phyloP scores from a whole-genome alignment of 2,113 vertebrate genomes.

The Pterocles orientalis region DNA sequence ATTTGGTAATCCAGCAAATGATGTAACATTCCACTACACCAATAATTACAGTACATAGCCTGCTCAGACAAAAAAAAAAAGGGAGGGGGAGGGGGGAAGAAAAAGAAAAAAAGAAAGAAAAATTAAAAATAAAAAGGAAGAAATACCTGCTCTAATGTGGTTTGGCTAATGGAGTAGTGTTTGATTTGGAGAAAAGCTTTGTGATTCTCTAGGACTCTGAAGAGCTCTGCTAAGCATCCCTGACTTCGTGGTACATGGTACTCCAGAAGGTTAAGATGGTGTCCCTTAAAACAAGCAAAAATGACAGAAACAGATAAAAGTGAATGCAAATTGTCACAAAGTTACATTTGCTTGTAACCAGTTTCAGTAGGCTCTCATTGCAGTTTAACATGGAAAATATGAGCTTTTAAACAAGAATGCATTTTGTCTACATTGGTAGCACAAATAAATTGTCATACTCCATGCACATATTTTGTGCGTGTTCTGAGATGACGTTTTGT shows the following conservation, averaged over 20 bases:
- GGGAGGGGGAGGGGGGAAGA: fast-evolving
- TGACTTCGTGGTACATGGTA: slow-evolving; percentile 58
- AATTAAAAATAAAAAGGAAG: neutral
- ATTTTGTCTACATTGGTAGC: neutral
- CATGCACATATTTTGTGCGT: neutral
- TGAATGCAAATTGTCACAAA: neutral
- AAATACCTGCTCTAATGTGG: slow-evolving; percentile 72
- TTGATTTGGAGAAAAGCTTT: slow-evolving; percentile 51
- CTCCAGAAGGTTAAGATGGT: slow-evolving; percentile 61
- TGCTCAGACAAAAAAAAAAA: neutral
- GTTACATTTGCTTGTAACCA: neutral
- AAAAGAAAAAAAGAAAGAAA: neutral
- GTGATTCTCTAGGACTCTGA: slow-evolving; percentile 66
- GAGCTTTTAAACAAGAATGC: neutral
- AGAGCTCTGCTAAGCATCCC: slow-evolving; percentile 65
- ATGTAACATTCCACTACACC: neutral
- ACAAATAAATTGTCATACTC: neutral
- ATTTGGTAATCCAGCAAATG: neutral
- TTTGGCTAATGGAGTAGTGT: slow-evolving; percentile 71
- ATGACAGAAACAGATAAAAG: neutral
- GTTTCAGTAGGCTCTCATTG: neutral
- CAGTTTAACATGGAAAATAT: neutral
- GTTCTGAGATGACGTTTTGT: neutral
- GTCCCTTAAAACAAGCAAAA: slow-evolving; percentile 46
- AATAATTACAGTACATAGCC: neutral